Evolutionary conservation across 2,797 vertebrate species (phyloP).

Genomic region (Pseudomugil tenellus): DNA sequence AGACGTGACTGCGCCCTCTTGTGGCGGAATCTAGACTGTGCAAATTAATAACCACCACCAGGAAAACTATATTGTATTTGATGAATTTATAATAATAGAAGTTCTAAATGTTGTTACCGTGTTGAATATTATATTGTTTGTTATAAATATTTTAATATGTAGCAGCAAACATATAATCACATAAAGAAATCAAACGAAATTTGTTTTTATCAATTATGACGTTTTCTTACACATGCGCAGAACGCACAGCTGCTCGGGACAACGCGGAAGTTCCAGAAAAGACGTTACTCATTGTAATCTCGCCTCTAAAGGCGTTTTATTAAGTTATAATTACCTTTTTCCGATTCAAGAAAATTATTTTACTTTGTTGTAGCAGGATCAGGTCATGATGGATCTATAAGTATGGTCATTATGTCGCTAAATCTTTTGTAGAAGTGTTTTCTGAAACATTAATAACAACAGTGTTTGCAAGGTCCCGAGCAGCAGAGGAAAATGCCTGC

Average conservation of each 20-base stretch:
- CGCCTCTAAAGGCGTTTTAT: neutral
- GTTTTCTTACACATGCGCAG: conserved; percentile 51
- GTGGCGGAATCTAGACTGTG: neutral
- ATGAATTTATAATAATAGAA: neutral
- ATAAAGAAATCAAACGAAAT: neutral
- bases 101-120: neutral
- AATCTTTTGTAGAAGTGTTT: conserved; percentile 17
- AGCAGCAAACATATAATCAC: neutral
- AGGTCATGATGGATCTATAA: neutral
- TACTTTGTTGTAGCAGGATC: neutral
- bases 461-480: neutral
- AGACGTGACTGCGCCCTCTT: conserved; percentile 24
- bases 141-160: neutral
- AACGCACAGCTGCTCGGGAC: neutral
- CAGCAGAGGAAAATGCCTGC: conserved; percentile 86
- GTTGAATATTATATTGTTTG: rapidly evolving
- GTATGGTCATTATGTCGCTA: neutral
- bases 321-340: rapidly evolving
- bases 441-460: conserved; percentile 1
- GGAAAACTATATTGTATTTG: neutral
- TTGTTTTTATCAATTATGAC: neutral
- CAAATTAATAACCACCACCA: neutral
- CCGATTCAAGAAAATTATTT: neutral
- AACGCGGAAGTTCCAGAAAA: conserved; percentile 48
- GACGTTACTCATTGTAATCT: neutral